Conservation (phyloP, 2,797 vertebrate genomes). For the Syncerus caffer region DNA sequence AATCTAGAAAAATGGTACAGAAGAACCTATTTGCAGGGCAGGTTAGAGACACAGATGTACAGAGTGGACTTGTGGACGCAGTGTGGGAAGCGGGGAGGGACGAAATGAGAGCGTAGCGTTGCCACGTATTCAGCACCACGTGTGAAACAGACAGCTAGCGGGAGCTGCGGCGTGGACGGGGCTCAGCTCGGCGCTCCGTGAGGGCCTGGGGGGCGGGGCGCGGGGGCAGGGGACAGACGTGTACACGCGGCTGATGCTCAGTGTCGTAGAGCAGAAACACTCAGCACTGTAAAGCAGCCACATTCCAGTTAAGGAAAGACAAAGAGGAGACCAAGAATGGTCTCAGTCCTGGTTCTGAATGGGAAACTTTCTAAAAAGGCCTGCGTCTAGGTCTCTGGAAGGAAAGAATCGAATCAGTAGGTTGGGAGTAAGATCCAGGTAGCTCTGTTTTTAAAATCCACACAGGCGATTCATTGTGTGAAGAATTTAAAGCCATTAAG, state of each 20-base stretch:
- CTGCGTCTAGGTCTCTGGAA: neutral
- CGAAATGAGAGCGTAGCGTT: accelerated
- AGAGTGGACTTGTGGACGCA: neutral
- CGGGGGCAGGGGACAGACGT: neutral
- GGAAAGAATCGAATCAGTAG: neutral
- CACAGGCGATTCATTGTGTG: neutral
- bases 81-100: neutral
- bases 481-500: neutral
- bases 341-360: neutral
- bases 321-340: neutral
- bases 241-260: no score
- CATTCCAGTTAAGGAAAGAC: neutral
- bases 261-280: accelerated
- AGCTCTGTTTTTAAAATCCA: neutral
- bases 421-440: neutral
- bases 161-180: no score
- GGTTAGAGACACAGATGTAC: neutral
- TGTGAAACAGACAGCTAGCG: no score
- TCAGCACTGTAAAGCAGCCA: accelerated
- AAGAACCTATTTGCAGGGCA: neutral
- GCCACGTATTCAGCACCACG: no score
- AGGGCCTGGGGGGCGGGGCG: accelerated
- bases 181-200: accelerated
- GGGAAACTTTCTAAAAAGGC: neutral
- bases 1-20: neutral